These are phyloP conservation scores for Melanerpes aurifrons DNA, from an alignment of 2,113 vertebrate species.

Conservation along the genomic window DNA sequence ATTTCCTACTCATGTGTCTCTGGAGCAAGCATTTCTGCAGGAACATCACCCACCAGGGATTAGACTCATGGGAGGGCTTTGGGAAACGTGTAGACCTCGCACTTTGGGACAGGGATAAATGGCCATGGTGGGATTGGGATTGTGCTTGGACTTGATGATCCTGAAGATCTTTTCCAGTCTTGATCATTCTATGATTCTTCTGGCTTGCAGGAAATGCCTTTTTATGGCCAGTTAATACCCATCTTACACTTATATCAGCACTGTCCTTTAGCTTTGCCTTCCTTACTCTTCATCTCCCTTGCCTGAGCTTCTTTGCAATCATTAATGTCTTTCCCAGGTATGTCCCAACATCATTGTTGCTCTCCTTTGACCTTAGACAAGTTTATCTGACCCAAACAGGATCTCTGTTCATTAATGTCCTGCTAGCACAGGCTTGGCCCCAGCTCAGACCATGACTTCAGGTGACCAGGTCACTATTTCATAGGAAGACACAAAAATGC, in stretches of 20 bases:
- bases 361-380: background rate
- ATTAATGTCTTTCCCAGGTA: background rate
- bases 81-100: too few species aligned
- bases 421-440: background rate
- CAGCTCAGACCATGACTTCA: background rate
- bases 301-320: background rate
- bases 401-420: background rate
- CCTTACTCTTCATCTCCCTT: background rate
- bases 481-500: background rate
- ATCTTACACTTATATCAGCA: background rate
- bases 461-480: background rate
- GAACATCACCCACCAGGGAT: background rate
- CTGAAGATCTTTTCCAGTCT: too few species aligned
- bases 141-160: too few species aligned
- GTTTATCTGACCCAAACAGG: background rate
- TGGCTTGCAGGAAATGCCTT: background rate
- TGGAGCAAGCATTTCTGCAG: background rate
- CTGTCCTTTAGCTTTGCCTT: background rate
- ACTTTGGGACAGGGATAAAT: too few species aligned
- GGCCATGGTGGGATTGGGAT: too few species aligned
- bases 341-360: background rate
- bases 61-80: background rate
- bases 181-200: background rate
- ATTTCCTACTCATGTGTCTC: constrained; percentile 31
- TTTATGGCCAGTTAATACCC: background rate